Base-by-base conservation (phyloP, 2,797 vertebrate species). In the Rousettus madagascariensis region DNA sequence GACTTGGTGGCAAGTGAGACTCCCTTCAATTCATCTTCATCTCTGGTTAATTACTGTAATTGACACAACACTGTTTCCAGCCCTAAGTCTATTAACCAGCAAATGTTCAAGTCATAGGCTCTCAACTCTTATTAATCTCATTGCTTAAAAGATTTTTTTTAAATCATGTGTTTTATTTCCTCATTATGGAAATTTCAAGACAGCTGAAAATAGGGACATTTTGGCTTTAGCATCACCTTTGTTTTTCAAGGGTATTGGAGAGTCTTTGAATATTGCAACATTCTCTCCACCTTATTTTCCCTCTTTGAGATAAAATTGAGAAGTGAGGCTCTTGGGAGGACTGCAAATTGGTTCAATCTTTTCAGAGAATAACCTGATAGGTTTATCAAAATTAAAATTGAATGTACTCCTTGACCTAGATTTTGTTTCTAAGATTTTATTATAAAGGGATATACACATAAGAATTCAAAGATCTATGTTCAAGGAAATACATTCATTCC, bases 51-150 rank as follows among this genome's bases (percentile, higher is more conserved):
- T 96, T 59, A 86, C 28, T 96, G 75, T 90, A 97, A 95, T 83
- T 87, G 86, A 83, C 65, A 57, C 2, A 68, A 79, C 94, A 88
- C 11, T 30, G n/a, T 97, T 97, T 92, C 83, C 87, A 94, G 96
- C 68, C 96, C 65, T 96, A 97, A 86, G 97, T 49, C 43, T 86
- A 90, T 77, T 80, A 94, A 77, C 68, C 85, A 97, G 61, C 41
- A 96, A 79, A 96, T 96, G 96, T 96, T 97, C 61, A 33, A 74
- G 94, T 87, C 86, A 85, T 71, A 96, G 75, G 63, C 90, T 90
- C 91, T 96, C 87, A 95, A 83, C 28, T 88, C 72, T 95, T 90
- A 95, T 95, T 96, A 97, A 93, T 95, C 77, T 92, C 57, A 71
- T 26, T 66, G 49, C 74, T 90, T 72, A 78, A 83, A 63, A 77